Conservation (phyloP, 1,140 invertebrate species). For the Thaumetopoea pityocampa region DNA sequence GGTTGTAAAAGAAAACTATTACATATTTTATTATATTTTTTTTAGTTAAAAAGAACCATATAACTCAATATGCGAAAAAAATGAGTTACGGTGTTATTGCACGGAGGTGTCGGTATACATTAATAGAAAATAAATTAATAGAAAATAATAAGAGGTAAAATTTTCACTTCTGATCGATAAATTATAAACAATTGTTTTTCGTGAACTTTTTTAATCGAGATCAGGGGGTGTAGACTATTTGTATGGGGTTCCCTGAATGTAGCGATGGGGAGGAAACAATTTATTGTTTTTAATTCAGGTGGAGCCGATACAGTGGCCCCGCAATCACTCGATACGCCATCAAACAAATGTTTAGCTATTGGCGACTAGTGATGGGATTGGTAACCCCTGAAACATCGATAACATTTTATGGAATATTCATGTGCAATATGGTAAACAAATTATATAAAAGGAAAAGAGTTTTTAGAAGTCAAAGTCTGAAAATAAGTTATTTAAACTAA, state of each 20-base stretch:
- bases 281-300: conserved; percentile 57
- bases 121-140: conserved; percentile 2
- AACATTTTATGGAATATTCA: background rate
- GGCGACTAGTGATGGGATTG: conserved; percentile 10
- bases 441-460: too few relatives aligned
- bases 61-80: too few relatives aligned
- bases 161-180: conserved; percentile 34
- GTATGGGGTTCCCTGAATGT: conserved; percentile 12
- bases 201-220: conserved; percentile 51
- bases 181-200: conserved; percentile 30
- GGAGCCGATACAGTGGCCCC: conserved; percentile 25
- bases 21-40: too few relatives aligned
- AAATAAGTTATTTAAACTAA: too few relatives aligned
- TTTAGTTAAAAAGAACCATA: too few relatives aligned
- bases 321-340: conserved; percentile 31
- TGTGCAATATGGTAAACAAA: too few relatives aligned
- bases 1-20: too few relatives aligned
- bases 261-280: conserved; percentile 21
- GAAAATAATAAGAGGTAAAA: conserved; percentile 15
- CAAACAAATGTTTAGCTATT: conserved; percentile 40
- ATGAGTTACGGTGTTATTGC: too few relatives aligned
- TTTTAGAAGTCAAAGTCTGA: too few relatives aligned
- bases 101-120: too few relatives aligned
- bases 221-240: conserved; percentile 17
- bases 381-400: conserved; percentile 3